Percentiles rank a stretch among this genome's conserved stretches.
These are phyloP conservation scores for Mantis religiosa DNA, from an alignment of 2,888 invertebrate species.

Conservation along the genomic window DNA sequence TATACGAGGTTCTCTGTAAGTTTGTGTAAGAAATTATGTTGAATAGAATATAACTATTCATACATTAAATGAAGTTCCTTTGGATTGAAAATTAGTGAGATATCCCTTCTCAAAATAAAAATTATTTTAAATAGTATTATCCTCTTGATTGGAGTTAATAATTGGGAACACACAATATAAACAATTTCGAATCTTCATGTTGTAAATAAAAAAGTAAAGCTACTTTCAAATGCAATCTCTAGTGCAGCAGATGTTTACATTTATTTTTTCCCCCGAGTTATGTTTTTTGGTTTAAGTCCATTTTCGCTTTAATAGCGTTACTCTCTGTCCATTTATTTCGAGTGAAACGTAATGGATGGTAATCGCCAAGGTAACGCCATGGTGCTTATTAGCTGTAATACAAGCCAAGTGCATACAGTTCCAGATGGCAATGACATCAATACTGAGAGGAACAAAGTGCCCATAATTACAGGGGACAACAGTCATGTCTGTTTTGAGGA, in stretches of 20 bases:
- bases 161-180: too few species aligned
- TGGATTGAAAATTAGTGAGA: too few species aligned
- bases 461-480: background rate
- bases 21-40: too few species aligned
- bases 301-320: background rate
- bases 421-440: background rate
- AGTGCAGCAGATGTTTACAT: background rate
- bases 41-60: too few species aligned
- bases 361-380: background rate
- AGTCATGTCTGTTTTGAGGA: background rate
- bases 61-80: too few species aligned
- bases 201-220: too few species aligned
- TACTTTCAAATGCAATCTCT: background rate
- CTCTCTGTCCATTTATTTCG: background rate
- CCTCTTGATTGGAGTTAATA: too few species aligned
- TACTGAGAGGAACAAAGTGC: background rate
- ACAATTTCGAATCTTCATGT: too few species aligned
- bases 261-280: background rate
- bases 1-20: too few species aligned
- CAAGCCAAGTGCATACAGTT: background rate
- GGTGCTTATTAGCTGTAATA: background rate
- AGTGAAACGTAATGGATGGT: background rate
- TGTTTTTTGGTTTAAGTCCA: background rate
- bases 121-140: too few species aligned
- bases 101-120: too few species aligned